These are phyloP conservation scores for Coelopa pilipes DNA, from an alignment of 2,888 invertebrate species.

Conservation along the genomic window DNA sequence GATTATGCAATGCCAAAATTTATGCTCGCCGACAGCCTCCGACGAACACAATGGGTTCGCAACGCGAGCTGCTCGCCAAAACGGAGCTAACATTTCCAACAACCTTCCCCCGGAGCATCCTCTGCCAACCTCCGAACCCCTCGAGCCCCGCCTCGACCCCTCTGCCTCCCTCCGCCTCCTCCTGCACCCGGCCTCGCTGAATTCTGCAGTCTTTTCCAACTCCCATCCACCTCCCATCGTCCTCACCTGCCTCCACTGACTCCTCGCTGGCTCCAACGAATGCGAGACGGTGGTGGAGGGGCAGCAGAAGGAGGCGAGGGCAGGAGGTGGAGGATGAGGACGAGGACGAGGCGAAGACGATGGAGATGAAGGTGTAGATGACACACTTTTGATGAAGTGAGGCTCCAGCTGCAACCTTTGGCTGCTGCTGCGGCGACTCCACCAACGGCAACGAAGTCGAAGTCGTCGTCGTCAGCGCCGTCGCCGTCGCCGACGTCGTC, in stretches of 20 bases:
- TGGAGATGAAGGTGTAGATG: constrained; percentile 22
- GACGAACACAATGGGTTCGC: not conserved
- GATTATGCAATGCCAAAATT: constrained; percentile 40
- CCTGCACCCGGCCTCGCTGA: too few relatives aligned
- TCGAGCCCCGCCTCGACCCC: not conserved
- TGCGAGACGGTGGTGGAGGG: not conserved
- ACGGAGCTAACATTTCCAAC: constrained; percentile 12
- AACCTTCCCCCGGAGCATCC: too few relatives aligned
- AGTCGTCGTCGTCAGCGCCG: too few relatives aligned
- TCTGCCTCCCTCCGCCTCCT: too few relatives aligned
- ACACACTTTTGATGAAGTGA: constrained; percentile 38
- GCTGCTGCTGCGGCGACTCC: constrained; percentile 9
- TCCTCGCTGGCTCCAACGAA: not conserved
- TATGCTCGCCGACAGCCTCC: not conserved
- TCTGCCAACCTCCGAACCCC: not conserved
- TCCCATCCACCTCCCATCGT: too few relatives aligned
- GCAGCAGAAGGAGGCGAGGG: not conserved
- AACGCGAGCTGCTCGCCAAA: not conserved
- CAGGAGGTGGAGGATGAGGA: not conserved
- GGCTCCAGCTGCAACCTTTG: constrained; percentile 25
- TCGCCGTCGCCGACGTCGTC: constrained; percentile 20
- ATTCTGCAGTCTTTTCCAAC: too few relatives aligned
- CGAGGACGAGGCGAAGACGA: not conserved
- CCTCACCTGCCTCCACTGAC: too few relatives aligned
- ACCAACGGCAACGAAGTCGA: not conserved